Percentiles rank a stretch among this genome's conserved stretches.
These are phyloP conservation scores for Smithornis capensis DNA, from an alignment of 2,113 vertebrate species.

Conservation along the genomic window DNA sequence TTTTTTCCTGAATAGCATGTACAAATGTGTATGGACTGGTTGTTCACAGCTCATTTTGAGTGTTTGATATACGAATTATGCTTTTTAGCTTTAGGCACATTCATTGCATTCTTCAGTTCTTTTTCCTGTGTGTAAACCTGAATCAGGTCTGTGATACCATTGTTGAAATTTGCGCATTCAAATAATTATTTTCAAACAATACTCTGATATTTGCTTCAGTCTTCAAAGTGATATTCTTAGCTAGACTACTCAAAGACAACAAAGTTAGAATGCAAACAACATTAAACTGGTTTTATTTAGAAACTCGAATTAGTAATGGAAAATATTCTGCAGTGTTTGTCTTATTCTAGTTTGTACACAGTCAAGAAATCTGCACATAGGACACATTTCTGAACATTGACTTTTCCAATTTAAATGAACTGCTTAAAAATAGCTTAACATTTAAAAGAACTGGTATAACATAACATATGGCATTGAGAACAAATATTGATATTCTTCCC, in stretches of 20 bases:
- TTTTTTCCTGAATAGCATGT: not conserved
- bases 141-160: not conserved
- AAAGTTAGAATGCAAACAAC: not conserved
- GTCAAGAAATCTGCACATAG: constrained; percentile 3
- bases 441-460: constrained; percentile 6
- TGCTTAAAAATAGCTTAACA: constrained; percentile 21
- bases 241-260: not conserved
- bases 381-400: constrained; percentile 3
- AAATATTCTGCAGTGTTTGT: constrained; percentile 14
- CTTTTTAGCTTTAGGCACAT: not conserved
- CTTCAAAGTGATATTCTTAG: not conserved
- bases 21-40: not conserved
- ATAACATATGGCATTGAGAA: not conserved
- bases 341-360: constrained; percentile 3
- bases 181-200: not conserved
- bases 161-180: not conserved
- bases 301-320: constrained; percentile 15
- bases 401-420: constrained; percentile 18
- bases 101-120: not conserved
- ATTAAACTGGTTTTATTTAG: constrained; percentile 35
- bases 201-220: not conserved
- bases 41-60: not conserved
- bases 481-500: constrained; percentile 33
- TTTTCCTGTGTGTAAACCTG: not conserved
- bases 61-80: not conserved